phyloP scores from a whole-genome alignment of 1,140 invertebrate genomes.

The Drosophila equinoxialis region DNA sequence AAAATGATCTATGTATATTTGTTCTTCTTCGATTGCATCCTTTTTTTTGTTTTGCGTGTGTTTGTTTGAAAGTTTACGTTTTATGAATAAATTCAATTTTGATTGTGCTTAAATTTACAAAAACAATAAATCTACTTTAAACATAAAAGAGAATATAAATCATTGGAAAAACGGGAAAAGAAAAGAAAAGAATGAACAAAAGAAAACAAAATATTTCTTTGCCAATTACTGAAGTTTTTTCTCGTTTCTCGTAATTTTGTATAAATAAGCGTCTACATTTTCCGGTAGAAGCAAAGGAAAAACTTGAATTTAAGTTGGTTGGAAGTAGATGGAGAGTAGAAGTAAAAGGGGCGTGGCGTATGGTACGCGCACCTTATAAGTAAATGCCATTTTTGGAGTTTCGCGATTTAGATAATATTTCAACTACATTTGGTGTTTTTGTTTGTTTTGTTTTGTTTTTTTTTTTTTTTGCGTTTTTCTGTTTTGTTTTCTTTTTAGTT shows the following conservation, averaged over 20 bases:
- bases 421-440: conserved; percentile 19
- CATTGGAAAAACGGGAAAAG: conserved; percentile 54
- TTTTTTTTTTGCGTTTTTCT: conserved; percentile 1
- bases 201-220: conserved; percentile 34
- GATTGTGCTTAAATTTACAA: conserved; percentile 66
- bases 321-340: conserved; percentile 51
- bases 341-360: conserved; percentile 40
- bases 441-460: conserved; percentile 7
- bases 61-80: conserved; percentile 44
- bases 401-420: conserved; percentile 50
- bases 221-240: conserved; percentile 23
- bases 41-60: conserved; percentile 14
- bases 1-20: background rate
- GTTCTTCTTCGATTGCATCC: background rate
- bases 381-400: conserved; percentile 79
- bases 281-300: conserved; percentile 40
- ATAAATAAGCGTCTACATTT: conserved; percentile 62
- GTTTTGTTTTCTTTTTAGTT: conserved; percentile 33
- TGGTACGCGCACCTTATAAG: conserved; percentile 42
- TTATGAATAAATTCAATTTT: conserved; percentile 59
- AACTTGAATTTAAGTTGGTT: conserved; percentile 31
- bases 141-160: conserved; percentile 14
- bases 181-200: conserved; percentile 72
- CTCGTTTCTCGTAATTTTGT: conserved; percentile 16
- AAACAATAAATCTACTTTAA: conserved; percentile 26